Evolutionary conservation across 2,888 invertebrate species (phyloP).

Genomic region (Spisula solida): DNA sequence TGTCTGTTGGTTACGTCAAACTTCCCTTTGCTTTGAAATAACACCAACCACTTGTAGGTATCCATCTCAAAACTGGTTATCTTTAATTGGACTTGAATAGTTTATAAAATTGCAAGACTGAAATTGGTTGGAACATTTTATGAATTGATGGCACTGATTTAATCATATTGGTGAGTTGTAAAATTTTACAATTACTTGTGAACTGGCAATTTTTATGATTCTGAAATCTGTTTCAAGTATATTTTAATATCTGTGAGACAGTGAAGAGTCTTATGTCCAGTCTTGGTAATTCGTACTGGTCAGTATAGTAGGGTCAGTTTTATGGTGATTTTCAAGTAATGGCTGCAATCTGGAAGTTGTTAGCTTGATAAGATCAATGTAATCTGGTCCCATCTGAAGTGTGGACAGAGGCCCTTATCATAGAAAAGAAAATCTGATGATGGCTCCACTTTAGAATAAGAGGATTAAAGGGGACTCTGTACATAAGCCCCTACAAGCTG

Average conservation of each 20-base stretch:
- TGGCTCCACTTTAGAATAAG: constrained; percentile 18
- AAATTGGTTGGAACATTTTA: constrained; percentile 31
- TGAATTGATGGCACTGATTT: neutral
- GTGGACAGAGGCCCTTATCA: constrained; percentile 23
- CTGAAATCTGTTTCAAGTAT: neutral
- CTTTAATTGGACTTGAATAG: neutral
- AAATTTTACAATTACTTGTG: constrained; percentile 26
- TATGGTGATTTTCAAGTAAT: constrained; percentile 42
- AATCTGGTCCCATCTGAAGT: constrained; percentile 34
- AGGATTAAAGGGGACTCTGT: neutral
- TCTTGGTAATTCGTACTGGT: neutral
- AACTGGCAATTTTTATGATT: constrained; percentile 14
- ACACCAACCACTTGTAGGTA: neutral
- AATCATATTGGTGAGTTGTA: neutral
- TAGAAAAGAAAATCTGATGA: constrained; percentile 21
- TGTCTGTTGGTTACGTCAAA: neutral
- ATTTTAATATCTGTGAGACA: constrained; percentile 12
- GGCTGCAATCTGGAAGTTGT: constrained; percentile 41
- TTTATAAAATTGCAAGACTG: neutral
- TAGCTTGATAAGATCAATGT: constrained; percentile 36
- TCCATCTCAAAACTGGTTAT: neutral
- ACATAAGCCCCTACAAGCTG: neutral
- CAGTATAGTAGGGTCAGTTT: constrained; percentile 25
- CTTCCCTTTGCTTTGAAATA: neutral
- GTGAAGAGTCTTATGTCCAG: constrained; percentile 29